phyloP scores from a whole-genome alignment of 2,113 vertebrate species.

The Pygoscelis adeliae region DNA sequence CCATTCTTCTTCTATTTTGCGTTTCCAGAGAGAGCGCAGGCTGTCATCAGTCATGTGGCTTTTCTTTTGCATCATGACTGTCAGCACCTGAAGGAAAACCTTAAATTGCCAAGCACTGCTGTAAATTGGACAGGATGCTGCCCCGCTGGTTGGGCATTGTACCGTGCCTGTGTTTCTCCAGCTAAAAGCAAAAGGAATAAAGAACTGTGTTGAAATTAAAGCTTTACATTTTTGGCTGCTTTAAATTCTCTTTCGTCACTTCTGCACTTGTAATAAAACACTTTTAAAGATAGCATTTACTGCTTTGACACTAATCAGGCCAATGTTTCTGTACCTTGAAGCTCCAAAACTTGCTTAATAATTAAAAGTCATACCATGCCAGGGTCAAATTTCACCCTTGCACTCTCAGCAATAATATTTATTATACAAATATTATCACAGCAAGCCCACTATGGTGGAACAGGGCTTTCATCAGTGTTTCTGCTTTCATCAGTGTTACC shows the following conservation, averaged over 20 bases:
- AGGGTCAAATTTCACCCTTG: not conserved
- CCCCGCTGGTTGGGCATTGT: not conserved
- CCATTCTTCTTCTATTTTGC: not conserved
- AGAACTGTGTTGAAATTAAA: not conserved
- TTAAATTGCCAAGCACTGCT: not conserved
- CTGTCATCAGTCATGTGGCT: not conserved
- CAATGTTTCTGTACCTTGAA: not conserved
- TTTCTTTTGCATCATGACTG: not conserved
- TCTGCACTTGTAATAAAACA: not conserved
- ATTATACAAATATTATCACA: not conserved
- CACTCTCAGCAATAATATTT: not conserved
- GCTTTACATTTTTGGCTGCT: not conserved
- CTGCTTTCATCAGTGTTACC: not conserved
- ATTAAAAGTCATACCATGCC: not conserved
- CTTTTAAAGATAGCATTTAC: not conserved
- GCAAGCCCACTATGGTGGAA: not conserved
- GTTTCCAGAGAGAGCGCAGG: not conserved
- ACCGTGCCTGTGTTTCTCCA: not conserved
- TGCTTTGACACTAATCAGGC: not conserved
- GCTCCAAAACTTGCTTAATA: not conserved
- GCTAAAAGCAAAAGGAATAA: not conserved
- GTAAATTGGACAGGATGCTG: constrained; percentile 3
- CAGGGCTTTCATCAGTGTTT: not conserved
- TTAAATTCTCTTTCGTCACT: not conserved
- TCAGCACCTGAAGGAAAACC: constrained; percentile 11